Evolutionary conservation across 2,797 vertebrate genomes (phyloP).

Genomic region (Tolypeutes matacus): DNA sequence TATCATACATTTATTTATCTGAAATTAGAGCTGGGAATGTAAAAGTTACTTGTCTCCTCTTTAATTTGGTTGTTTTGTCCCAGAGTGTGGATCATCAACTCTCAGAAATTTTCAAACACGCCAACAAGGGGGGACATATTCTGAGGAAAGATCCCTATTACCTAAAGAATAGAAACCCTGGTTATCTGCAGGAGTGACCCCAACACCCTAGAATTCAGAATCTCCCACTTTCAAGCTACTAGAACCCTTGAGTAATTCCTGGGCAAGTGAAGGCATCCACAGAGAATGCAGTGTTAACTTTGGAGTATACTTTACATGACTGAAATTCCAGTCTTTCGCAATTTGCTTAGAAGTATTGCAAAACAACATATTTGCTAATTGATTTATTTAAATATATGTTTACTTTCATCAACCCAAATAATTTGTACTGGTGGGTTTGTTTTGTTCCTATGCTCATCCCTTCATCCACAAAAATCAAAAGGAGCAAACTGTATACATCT

Average conservation of each 20-base stretch:
- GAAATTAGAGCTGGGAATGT: neutral
- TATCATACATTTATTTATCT: neutral
- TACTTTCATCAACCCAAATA: slow-evolving; percentile 50
- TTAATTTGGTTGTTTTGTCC: slow-evolving; percentile 33
- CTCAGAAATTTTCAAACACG: neutral
- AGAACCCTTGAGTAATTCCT: neutral
- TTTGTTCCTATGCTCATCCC: neutral
- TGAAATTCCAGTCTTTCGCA: slow-evolving; percentile 39
- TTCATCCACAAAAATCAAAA: slow-evolving; percentile 48
- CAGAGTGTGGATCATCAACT: neutral
- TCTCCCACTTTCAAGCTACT: neutral
- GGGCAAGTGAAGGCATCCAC: neutral
- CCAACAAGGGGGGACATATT: neutral
- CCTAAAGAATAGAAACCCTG: slow-evolving; percentile 1
- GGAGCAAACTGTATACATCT: neutral
- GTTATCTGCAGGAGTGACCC: neutral
- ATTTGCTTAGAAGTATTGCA: neutral
- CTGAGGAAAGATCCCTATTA: neutral
- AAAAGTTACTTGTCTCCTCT: neutral
- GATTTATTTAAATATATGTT: slow-evolving; percentile 23
- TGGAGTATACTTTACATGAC: neutral
- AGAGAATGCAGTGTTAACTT: neutral
- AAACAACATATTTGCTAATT: slow-evolving; percentile 18
- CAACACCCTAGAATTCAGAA: neutral
- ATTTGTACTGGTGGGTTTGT: slow-evolving; percentile 15